Evolutionary conservation across 2,888 invertebrate genomes (phyloP).

Genomic region (Drosophila diplacantha): DNA sequence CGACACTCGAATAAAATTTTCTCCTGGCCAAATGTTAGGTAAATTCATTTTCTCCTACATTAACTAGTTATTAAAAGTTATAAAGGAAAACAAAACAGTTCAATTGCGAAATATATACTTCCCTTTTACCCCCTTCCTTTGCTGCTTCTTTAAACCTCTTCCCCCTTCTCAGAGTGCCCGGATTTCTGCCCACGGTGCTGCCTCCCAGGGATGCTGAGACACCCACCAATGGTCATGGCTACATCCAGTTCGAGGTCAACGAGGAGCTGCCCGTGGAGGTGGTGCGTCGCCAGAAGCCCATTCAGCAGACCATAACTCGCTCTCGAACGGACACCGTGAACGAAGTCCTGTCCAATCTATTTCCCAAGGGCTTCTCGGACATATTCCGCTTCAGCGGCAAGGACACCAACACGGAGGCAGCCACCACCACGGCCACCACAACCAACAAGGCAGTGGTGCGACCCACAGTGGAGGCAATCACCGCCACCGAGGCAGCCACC

Average conservation of each 20-base stretch:
- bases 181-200: constrained; percentile 46
- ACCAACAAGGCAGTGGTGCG: constrained; percentile 37
- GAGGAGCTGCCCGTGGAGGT: constrained; percentile 49
- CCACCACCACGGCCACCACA: constrained; percentile 35
- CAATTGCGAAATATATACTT: neutral
- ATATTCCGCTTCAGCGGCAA: constrained; percentile 73
- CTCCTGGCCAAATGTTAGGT: neutral
- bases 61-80: neutral
- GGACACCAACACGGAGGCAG: constrained; percentile 41
- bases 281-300: constrained; percentile 24
- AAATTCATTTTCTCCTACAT: neutral
- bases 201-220: constrained; percentile 8
- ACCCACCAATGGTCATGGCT: constrained; percentile 64
- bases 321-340: constrained; percentile 66
- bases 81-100: neutral
- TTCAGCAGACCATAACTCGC: constrained; percentile 24
- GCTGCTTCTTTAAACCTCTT: neutral
- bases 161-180: constrained; percentile 36
- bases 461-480: constrained; percentile 29
- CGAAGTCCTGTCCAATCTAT: constrained; percentile 70
- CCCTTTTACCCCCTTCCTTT: neutral
- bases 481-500: constrained; percentile 16
- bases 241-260: constrained; percentile 70
- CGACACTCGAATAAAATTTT: neutral
- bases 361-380: constrained; percentile 74